A percentile compares a stretch with the other conserved stretches of the same genome.
These are phyloP conservation scores for Ellobius talpinus DNA, from an alignment of 2,113 vertebrate species.

Conservation along the genomic window DNA sequence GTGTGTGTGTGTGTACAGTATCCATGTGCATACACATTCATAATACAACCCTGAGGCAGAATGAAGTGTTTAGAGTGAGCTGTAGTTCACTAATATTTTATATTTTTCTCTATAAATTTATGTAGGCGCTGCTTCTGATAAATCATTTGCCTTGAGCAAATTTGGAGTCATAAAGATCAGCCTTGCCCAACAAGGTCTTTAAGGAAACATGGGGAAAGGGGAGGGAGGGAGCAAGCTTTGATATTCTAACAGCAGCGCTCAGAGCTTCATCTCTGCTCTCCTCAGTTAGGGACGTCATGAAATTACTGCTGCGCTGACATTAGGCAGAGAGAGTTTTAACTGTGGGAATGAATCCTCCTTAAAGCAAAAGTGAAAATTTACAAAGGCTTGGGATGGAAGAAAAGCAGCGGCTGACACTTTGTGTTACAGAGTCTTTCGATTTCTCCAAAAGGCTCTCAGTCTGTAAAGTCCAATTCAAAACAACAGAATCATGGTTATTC, in stretches of 20 bases:
- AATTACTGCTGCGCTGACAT: background rate
- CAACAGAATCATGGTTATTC: background rate
- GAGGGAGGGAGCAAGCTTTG: background rate
- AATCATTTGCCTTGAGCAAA: slow-evolving; percentile 42
- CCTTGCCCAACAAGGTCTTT: background rate
- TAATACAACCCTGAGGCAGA: background rate
- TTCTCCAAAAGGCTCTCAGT: background rate
- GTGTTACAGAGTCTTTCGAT: background rate
- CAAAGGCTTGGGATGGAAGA: background rate
- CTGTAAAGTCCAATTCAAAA: background rate
- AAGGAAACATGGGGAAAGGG: background rate
- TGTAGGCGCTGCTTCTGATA: background rate
- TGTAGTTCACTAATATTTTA: background rate
- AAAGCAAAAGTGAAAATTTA: background rate
- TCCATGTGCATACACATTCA: background rate
- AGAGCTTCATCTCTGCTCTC: background rate
- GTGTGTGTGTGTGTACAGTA: background rate
- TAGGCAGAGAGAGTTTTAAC: background rate
- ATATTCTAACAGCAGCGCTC: background rate
- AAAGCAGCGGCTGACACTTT: background rate
- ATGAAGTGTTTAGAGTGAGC: background rate
- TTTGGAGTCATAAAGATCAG: background rate
- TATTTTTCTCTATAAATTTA: slow-evolving; percentile 50
- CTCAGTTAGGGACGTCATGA: background rate
- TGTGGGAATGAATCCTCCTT: background rate